Base-by-base conservation (phyloP, 1,140 invertebrate genomes). In the Drosophila bocki region DNA sequence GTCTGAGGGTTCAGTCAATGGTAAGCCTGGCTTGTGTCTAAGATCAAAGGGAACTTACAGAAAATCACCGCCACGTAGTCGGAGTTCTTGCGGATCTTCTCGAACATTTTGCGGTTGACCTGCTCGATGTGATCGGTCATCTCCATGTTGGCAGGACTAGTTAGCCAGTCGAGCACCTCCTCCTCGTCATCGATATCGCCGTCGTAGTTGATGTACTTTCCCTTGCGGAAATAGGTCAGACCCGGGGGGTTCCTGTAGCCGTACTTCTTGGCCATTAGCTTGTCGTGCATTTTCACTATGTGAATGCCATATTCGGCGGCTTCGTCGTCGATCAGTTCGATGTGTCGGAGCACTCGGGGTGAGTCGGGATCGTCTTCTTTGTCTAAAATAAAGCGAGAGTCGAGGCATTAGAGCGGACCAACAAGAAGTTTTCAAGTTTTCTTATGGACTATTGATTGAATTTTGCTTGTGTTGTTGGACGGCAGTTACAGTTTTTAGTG, bases 41-140 rank as follows among this genome's bases (percentile, higher is more conserved):
- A 2, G 3, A 0, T 12, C 13, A 1, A 5, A 32, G 3, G n/a
- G 9, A 75, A 96, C 97, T 97, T 94, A 98, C 98, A 98, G 94
- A 99, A 98, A 93, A 98, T 97, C 44, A 98, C 97, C 7, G 97
- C 97, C n/a, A 98, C 95, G 91, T 98, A 98, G 91, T 98, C 97
- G 0, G 97, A 97, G 26, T 96, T 96, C 91, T 98, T 96, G 69
- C 97, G 94, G 82, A 99, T 97, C 93, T 98, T 97, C 53, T 98
- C 96, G 85, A 99, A 97, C 97, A 99, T 98, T 93, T 98, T 98
- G 57, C 95, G 94, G 91, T 98, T 99, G 3, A 98, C 97, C 87
- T 96, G 95, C 93, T 99, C 98, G 48, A 99, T 98, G 62, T 98
- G 96, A 93, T 99, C 98, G 3, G 96, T 97, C 35, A 98, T 94